phyloP scores from a whole-genome alignment of 1,140 invertebrate species.

The Solenopsis fugax region DNA sequence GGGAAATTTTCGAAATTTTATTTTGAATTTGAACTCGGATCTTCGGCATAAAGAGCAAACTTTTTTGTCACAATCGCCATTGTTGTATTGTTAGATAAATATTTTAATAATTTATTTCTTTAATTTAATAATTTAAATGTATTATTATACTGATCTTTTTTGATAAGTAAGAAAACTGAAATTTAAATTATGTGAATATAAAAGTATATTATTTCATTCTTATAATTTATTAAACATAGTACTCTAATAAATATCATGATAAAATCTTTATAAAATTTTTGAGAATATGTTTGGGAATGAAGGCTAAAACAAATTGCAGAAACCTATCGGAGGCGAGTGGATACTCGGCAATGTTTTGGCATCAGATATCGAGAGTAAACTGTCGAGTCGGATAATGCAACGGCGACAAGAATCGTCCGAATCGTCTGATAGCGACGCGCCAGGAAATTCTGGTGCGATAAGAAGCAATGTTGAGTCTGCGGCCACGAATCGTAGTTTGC shows the following conservation, averaged over 20 bases:
- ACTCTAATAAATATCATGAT: background rate
- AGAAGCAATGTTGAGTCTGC: conserved; percentile 46
- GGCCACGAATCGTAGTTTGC: conserved; percentile 6
- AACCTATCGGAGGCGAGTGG: conserved; percentile 87
- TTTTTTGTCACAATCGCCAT: too few species aligned
- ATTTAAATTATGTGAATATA: background rate
- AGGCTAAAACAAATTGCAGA: conserved; percentile 83
- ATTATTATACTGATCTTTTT: background rate
- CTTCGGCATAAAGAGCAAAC: too few species aligned
- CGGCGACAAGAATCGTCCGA: conserved; percentile 70
- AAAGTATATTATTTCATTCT: background rate
- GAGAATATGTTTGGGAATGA: background rate
- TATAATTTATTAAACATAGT: background rate
- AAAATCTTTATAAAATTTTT: background rate
- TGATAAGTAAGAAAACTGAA: background rate
- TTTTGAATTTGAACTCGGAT: too few species aligned
- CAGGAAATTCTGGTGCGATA: conserved; percentile 44
- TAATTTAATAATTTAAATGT: conserved; percentile 36
- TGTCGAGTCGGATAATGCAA: conserved; percentile 69
- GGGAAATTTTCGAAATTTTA: too few species aligned
- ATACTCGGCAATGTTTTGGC: conserved; percentile 85
- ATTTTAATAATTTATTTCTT: background rate
- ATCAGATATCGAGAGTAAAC: conserved; percentile 78
- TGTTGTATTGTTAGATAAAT: too few species aligned
- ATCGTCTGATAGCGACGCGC: conserved; percentile 77